Conservation (phyloP, 2,797 vertebrate genomes). For the Chiloscyllium punctatum region DNA sequence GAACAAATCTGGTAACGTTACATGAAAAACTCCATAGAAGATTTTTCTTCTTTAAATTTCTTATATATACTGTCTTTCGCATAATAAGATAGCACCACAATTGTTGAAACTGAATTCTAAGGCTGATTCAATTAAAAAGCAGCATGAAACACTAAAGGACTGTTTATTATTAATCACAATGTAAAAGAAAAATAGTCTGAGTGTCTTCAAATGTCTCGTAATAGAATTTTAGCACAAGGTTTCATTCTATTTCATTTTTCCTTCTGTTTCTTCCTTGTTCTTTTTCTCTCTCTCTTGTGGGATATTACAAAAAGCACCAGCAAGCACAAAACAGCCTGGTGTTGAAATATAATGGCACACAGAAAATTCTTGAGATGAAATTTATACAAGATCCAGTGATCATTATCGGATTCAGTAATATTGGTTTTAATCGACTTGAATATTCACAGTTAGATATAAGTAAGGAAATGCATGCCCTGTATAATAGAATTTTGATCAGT, state of each 20-base stretch:
- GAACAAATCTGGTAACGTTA: not conserved
- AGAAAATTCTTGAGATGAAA: not conserved
- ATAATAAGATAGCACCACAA: not conserved
- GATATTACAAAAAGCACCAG: not conserved
- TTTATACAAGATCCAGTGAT: not conserved
- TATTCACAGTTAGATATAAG: not conserved
- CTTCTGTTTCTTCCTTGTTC: not conserved
- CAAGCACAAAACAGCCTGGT: not conserved
- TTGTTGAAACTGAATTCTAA: not conserved
- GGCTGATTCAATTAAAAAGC: constrained; percentile 13
- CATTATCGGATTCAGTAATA: not conserved
- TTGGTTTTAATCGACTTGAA: not conserved
- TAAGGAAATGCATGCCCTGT: not conserved
- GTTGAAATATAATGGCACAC: not conserved
- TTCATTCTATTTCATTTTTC: not conserved
- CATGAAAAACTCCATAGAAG: not conserved
- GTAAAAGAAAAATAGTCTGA: not conserved
- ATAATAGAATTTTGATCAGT: not conserved
- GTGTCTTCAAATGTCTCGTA: not conserved
- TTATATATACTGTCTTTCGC: not conserved
- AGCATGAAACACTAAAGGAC: not conserved
- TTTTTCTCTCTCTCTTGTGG: not conserved
- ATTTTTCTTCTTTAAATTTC: not conserved
- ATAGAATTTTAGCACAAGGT: not conserved
- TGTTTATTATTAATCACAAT: not conserved